Conservation (phyloP, 2,797 vertebrate species). For the Platyrinchus mystaceus region DNA sequence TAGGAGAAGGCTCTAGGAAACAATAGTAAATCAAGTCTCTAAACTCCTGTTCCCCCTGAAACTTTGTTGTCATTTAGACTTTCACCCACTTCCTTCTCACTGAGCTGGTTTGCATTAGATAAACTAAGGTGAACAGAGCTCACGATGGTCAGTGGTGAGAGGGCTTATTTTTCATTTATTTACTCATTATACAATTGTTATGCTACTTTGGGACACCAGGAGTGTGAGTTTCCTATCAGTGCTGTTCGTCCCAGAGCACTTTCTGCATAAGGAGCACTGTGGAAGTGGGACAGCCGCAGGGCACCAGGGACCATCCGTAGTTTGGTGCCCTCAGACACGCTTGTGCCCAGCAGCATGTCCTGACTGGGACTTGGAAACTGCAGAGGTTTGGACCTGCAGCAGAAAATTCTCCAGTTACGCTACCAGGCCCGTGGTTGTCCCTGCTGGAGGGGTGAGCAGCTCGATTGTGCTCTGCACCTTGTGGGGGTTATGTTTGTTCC, state of each 20-base stretch:
- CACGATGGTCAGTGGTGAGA: rapidly evolving
- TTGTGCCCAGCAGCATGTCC: background rate
- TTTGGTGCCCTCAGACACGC: background rate
- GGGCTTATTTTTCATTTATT: background rate
- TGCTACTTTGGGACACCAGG: background rate
- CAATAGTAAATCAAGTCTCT: slow-evolving; percentile 18
- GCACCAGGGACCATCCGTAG: rapidly evolving
- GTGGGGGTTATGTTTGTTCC: rapidly evolving
- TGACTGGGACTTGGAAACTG: rapidly evolving
- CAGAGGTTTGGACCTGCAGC: background rate
- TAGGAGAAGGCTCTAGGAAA: slow-evolving; percentile 25
- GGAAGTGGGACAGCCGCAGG: rapidly evolving
- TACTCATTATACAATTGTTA: background rate
- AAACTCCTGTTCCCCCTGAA: background rate
- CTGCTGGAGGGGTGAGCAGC: background rate
- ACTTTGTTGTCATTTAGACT: slow-evolving; percentile 23
- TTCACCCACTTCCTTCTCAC: slow-evolving; percentile 28
- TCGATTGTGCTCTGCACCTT: rapidly evolving
- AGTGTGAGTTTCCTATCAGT: rapidly evolving
- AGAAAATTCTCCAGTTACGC: background rate
- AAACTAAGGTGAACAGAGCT: background rate
- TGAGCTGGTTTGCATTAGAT: background rate
- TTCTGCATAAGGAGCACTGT: no score
- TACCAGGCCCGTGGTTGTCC: rapidly evolving
- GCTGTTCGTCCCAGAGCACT: background rate